These are phyloP conservation scores for Allolobophora icterica DNA, from an alignment of 2,888 invertebrate species.

Conservation along the genomic window DNA sequence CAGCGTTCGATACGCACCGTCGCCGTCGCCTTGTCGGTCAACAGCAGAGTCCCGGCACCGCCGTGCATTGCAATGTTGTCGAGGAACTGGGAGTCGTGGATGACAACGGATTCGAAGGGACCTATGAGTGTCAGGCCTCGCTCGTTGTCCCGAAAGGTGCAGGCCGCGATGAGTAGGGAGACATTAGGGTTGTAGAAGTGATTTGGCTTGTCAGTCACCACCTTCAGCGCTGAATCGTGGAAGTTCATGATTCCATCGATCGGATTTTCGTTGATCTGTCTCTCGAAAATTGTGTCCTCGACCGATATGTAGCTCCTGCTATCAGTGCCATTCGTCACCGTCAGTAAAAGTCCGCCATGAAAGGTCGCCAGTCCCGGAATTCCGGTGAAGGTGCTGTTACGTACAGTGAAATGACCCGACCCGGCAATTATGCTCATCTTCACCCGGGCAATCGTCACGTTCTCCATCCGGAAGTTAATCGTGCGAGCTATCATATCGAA, in stretches of 20 bases:
- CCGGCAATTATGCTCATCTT: neutral
- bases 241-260: conserved; percentile 24
- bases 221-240: neutral
- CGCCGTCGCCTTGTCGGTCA: neutral
- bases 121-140: conserved; percentile 42
- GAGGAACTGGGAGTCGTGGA: conserved; percentile 33
- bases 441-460: conserved; percentile 22
- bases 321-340: neutral
- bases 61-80: conserved; percentile 47
- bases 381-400: neutral
- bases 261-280: conserved; percentile 26
- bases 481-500: neutral
- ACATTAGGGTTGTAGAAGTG: conserved; percentile 20
- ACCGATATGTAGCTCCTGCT: neutral
- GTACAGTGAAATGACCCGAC: neutral
- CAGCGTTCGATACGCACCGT: conserved; percentile 40
- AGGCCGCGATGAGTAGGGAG: conserved; percentile 33
- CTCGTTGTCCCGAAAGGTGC: conserved; percentile 43
- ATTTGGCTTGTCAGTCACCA: neutral
- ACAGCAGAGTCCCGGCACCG: conserved; percentile 45
- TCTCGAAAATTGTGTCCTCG: neutral
- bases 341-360: neutral
- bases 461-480: neutral
- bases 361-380: neutral
- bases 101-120: conserved; percentile 25